Evolutionary conservation across 2,797 vertebrate genomes (phyloP).

Genomic region (Paguma larvata): DNA sequence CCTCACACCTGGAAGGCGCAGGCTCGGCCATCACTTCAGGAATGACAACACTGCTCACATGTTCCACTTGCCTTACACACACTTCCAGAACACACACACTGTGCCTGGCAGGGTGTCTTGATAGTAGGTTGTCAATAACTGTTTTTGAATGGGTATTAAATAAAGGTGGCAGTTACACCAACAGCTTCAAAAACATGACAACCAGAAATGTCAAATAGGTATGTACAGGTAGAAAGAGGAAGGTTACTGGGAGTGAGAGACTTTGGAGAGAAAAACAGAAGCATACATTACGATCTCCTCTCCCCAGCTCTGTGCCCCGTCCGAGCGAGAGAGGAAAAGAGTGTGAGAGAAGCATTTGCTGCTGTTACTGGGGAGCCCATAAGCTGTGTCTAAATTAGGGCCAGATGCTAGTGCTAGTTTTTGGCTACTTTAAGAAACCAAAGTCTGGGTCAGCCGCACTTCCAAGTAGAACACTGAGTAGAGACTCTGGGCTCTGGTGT

Average conservation of each 20-base stretch:
- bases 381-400: slow-evolving; percentile 64
- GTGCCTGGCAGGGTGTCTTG: not conserved
- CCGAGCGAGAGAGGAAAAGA: not conserved
- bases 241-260: not conserved
- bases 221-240: not conserved
- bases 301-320: not conserved
- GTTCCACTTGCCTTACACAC: not conserved
- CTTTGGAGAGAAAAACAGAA: not conserved
- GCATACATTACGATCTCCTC: not conserved
- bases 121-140: not conserved
- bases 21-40: not conserved
- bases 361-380: slow-evolving; percentile 17
- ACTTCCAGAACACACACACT: not conserved
- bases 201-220: not conserved
- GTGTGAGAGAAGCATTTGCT: slow-evolving; percentile 33
- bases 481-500: slow-evolving; percentile 22
- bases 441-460: slow-evolving; percentile 60
- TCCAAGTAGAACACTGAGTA: slow-evolving; percentile 38
- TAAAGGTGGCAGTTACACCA: not conserved
- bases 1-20: not conserved
- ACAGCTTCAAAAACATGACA: not conserved
- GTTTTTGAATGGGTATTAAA: not conserved
- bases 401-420: slow-evolving; percentile 67
- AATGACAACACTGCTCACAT: too few relatives aligned
- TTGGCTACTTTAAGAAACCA: slow-evolving; percentile 63